Conservation (phyloP, 1,140 invertebrate species). For the Drosophila obscura region DNA sequence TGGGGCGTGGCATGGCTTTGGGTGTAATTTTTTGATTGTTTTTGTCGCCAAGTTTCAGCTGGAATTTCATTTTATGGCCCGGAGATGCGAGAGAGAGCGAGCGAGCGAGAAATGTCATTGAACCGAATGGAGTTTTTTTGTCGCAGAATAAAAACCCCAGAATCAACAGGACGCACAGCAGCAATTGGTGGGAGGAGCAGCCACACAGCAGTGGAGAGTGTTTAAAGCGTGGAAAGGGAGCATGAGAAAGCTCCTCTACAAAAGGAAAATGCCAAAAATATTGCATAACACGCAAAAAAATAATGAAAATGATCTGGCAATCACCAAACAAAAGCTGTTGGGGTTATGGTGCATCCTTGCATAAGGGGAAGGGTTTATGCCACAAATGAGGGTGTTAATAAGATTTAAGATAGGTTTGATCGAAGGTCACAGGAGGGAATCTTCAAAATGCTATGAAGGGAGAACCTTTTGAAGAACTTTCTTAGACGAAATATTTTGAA, state of each 20-base stretch:
- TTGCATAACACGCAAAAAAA: slow-evolving; percentile 20
- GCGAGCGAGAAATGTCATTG: slow-evolving; percentile 65
- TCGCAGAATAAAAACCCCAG: slow-evolving; percentile 53
- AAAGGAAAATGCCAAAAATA: slow-evolving; percentile 56
- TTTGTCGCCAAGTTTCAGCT: slow-evolving; percentile 40
- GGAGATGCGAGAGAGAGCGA: background rate
- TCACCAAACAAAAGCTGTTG: no score
- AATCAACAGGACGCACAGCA: slow-evolving; percentile 18
- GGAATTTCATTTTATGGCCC: slow-evolving; percentile 65
- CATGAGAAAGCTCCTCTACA: slow-evolving; percentile 11
- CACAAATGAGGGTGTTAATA: no score
- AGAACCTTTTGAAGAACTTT: no score
- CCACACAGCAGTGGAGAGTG: background rate
- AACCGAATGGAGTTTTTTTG: slow-evolving; percentile 48
- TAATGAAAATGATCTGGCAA: slow-evolving; percentile 19
- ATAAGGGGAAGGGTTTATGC: no score
- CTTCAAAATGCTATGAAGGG: no score
- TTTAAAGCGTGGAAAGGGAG: background rate
- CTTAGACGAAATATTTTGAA: no score
- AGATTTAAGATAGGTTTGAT: no score
- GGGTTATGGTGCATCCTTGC: no score
- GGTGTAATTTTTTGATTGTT: slow-evolving; percentile 43
- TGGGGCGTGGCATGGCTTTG: slow-evolving; percentile 34
- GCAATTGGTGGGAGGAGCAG: slow-evolving; percentile 29
- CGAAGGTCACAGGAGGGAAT: no score